Evolutionary conservation across 2,113 vertebrate genomes (phyloP), one percentile per base, ranked within the genome.

Genomic region (Diglossa brunneiventris): DNA sequence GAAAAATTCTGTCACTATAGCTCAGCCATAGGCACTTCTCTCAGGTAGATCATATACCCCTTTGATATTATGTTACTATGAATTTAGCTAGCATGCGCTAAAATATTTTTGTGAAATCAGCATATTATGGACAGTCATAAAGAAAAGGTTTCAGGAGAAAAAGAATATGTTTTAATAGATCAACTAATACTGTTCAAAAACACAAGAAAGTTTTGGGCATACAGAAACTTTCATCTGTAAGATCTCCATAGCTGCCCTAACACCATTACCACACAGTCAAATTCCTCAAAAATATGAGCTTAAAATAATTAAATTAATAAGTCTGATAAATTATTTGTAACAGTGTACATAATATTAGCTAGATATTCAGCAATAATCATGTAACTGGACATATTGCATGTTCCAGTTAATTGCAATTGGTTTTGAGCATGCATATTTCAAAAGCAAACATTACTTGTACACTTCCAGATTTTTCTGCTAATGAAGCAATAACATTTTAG

Each of bases 391-490:
- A 91, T 72, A 94, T 67, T 73, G 53, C 27, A 19, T 41, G 64
- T 94, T 96, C 94, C 74, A 39, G 50, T 93, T 94, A 92, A 94
- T 95, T 90, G 61, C 35, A 87, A 50, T 77, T 92, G 44, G 18
- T 94, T 95, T 95, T 94, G 31, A 86, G 21, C 83, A 53, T 67
- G 47, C 75, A 66, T 56, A 82, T 95, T 95, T 96, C 66, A 73
- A 94, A 96, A 53, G 55, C 69, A 94, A 81, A 50, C 9, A 87
- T 82, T 64, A 53, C n/a, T 93, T 89, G 44, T 41, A 44, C 39
- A 33, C 39, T 83, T 80, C 39, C 74, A 74, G 46, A 41, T 89
- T 76, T 92, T 89, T 94, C 61, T 96, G n/a, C 63, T 92, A 92
- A 87, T 91, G 64, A 92, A 88, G 64, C 64, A 86, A 62, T 80